Base-by-base conservation (phyloP, 1,140 invertebrate genomes). In the Eurosta solidaginis region DNA sequence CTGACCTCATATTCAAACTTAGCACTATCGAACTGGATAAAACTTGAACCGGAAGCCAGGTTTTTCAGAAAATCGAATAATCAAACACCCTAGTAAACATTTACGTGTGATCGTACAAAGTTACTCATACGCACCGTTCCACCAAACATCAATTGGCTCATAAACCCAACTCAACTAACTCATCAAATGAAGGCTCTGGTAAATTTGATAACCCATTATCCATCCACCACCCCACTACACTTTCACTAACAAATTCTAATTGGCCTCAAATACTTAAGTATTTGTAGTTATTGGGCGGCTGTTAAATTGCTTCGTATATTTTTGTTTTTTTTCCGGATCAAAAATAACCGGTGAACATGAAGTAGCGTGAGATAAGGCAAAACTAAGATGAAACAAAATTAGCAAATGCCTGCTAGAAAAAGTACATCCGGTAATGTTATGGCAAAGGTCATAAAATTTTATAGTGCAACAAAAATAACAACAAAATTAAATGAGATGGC, bases 301-400 rank as follows among this genome's bases (percentile, higher is more conserved):
- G 33, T 14, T 68, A 29, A 68, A 68, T 68, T 68, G 59, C 29
- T 68, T 29, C 40, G 5, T 40, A 68, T 36, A 68, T 68, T 68
- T 68, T 68, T 40, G 59, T 68, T 17, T 40, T 68, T 36, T 29
- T 68, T 29, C 40, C 33, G 36, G 59, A 36, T 68, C 33, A 29
- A 68, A 68, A 68, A 68, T 68, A 40, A 68, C 59, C 59, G 20
- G 59, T 68, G 33, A 68, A 68, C 59, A 68, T 68, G 59, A 68
- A 47, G 7, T 3, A 68, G 59, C 33, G 20, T 14, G 22, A 40
- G 33, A 42, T 1, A 42, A 40, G 10, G 1, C 36, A 20, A 22
- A 42, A 40, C 22, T 9, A 20, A 6, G 5, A 20, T 20, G 40
- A 10, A 68, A 68, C 36, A 33, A 1, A 68, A 33, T 25, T 25